Base-by-base conservation (phyloP, 2,888 invertebrate species). In the Agrotis exclamationis region DNA sequence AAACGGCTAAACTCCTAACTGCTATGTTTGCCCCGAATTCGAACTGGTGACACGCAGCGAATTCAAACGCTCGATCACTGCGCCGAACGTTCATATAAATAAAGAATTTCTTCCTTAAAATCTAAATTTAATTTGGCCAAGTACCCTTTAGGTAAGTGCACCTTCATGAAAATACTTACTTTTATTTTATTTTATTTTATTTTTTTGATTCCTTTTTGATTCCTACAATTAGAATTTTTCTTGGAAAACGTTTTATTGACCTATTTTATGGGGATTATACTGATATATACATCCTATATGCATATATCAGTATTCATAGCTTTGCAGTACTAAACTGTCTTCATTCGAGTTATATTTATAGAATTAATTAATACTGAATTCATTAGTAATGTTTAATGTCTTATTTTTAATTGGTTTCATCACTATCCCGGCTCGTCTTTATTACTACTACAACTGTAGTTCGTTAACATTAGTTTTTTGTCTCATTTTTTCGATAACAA, bases 201-300 rank as follows among this genome's bases (percentile, higher is more conserved):
- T n/a, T n/a, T n/a, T n/a, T n/a, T n/a, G n/a, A n/a, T n/a, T n/a
- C n/a, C n/a, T n/a, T n/a, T n/a, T n/a, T n/a, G 48, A 58, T 18
- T 24, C 20, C 13, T 48, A 13, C 22, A 28, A 22, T 18, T 28
- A 62, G 53, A 20, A 63, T 20, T 58, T 57, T 73, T 50, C 50
- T n/a, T 50, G 53, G 58, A 66, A 63, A 28, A 33, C 13, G 11
- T 45, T 74, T 79, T 72, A 76, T 72, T 64, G 2, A 48, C 6
- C 39, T 16, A 47, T 60, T 57, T 79, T 45, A 57, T 51, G 18
- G 24, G 2, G 7, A n/a, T 14, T 39, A 39, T 11, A 39, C 33
- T 7, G 33, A 33, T 33, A 33, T 7, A 28, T 28, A 0, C 28
- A 28, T 28, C 28, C 28, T 28, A 4, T 28, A 70, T 70, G 3